A percentile compares a stretch with the other conserved stretches of the same genome.
These are phyloP conservation scores for Leiothrix lutea DNA, from an alignment of 2,113 vertebrate genomes.

Conservation along the genomic window DNA sequence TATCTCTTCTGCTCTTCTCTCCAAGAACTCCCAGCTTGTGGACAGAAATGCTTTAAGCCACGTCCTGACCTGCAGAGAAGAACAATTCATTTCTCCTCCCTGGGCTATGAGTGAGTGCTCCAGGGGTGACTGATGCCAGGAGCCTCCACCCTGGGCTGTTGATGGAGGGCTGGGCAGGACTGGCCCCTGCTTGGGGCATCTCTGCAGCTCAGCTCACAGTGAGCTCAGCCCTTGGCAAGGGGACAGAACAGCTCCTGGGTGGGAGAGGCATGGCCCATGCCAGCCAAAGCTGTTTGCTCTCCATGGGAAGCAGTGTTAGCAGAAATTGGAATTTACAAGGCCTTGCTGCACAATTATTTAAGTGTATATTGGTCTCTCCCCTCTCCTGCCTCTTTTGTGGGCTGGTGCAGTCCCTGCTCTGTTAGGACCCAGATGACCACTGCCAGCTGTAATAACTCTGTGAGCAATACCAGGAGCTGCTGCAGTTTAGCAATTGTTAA, in stretches of 20 bases:
- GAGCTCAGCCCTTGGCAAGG: background rate
- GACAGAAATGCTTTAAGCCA: background rate
- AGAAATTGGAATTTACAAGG: constrained; percentile 1
- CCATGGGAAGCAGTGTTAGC: background rate
- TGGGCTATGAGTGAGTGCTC: background rate
- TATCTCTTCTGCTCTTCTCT: background rate
- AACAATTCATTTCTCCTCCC: background rate
- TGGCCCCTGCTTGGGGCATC: background rate
- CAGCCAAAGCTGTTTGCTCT: background rate
- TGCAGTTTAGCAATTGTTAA: constrained; percentile 38
- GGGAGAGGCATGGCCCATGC: background rate
- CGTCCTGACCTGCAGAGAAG: rapidly evolving
- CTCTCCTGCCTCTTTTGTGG: background rate
- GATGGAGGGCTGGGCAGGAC: background rate
- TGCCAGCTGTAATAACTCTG: background rate
- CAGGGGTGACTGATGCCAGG: rapidly evolving
- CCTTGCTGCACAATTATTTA: background rate
- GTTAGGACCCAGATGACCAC: background rate
- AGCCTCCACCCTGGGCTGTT: background rate
- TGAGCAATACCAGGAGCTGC: background rate
- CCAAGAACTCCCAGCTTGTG: rapidly evolving
- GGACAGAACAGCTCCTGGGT: background rate
- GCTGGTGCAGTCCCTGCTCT: background rate
- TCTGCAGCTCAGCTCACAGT: background rate
- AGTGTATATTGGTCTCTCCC: background rate